Evolutionary conservation across 2,113 vertebrate genomes (phyloP), one percentile per base, ranked within the genome.

Genomic region (Clarias macrocephalus): DNA sequence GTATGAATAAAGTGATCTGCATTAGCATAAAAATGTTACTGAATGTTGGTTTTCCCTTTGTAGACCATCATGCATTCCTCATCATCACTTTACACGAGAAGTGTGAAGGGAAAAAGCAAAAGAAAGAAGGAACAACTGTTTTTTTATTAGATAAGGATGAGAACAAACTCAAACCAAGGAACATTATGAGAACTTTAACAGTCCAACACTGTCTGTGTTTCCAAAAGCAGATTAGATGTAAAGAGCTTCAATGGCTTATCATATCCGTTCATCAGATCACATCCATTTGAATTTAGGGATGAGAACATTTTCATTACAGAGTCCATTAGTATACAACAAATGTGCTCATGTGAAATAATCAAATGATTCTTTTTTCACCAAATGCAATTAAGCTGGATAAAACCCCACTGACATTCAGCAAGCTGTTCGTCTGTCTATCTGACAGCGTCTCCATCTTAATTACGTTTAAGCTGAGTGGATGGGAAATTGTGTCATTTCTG

Each of bases 271-370:
- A 86, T 86, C 62, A 77, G 59, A 75, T 75, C 28, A 82, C 52
- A 88, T 88, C 84, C 59, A 16, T 66, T 56, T 7, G 9, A 25
- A 52, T 75, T 75, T 75, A 11, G 25, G 4, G 10, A 23, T 25
- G 72, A 75, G 11, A 42, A 75, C 30, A 48, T 83, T 84, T 87
- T 77, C 81, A 79, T 77, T 84, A 87, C 30, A 52, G 11, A 73
- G 25, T 76, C 30, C 33, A 33, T 23, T 37, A 66, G n/a, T 6
- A n/a, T 52, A 42, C n/a, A 84, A 13, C 68, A 62, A 54, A 85
- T 28, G 75, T 37, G 48, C 48, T 62, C 52, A 16, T 77, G 70
- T 62, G n/a, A 23, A 33, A n/a, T 83, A 82, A 75, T 73, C 56
- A 75, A 25, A 75, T 75, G 3, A 52, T 23, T 75, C 48, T 72